phyloP scores from a whole-genome alignment of 2,113 vertebrate genomes.

The Sylvilagus bachmani region DNA sequence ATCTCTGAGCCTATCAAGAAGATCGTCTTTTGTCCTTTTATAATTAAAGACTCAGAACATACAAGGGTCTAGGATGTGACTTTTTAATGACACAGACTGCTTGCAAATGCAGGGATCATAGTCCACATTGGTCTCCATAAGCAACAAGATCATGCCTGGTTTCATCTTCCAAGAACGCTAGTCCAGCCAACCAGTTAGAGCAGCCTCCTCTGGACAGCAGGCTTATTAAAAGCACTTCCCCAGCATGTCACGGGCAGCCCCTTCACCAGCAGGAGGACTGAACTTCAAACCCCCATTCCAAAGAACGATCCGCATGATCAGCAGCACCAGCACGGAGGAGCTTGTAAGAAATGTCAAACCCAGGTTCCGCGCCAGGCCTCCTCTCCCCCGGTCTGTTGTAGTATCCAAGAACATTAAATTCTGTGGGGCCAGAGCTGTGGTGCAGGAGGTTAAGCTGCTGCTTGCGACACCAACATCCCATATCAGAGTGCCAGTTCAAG shows the following conservation, averaged over 20 bases:
- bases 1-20: conserved; percentile 44
- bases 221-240: neutral
- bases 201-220: neutral
- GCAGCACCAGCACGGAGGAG: neutral
- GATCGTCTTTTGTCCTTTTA: conserved; percentile 15
- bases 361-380: neutral
- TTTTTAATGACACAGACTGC: conserved; percentile 36
- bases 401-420: conserved; percentile 33
- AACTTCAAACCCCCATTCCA: conserved; percentile 21
- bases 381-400: neutral
- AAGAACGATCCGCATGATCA: neutral
- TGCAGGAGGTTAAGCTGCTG: no score
- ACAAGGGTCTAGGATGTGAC: neutral
- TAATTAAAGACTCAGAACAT: conserved; percentile 42
- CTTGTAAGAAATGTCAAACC: neutral
- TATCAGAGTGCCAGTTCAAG: no score
- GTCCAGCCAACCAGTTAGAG: neutral
- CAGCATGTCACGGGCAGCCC: neutral
- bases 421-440: neutral
- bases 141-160: neutral
- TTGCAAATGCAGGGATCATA: conserved; percentile 34
- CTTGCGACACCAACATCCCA: no score
- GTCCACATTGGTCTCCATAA: conserved; percentile 26
- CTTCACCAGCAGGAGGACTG: neutral
- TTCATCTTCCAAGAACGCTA: conserved; percentile 33